phyloP scores from a whole-genome alignment of 2,888 invertebrate species.

The Colostygia pectinataria region DNA sequence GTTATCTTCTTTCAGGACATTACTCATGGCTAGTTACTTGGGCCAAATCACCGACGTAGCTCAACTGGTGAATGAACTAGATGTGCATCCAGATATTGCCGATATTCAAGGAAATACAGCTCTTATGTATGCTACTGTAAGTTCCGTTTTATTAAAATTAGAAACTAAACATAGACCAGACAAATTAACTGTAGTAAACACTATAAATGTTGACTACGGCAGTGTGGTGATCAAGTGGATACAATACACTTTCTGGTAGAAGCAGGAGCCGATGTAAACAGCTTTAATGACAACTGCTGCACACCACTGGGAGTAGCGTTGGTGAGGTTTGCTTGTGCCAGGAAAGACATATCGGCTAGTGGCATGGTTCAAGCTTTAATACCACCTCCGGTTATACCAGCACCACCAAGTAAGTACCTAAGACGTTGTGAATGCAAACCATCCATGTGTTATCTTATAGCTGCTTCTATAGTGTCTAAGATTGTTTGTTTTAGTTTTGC shows the following conservation, averaged over 20 bases:
- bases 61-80: slow-evolving; percentile 58
- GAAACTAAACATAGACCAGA: too few species aligned
- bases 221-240: slow-evolving; percentile 63
- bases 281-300: slow-evolving; percentile 79
- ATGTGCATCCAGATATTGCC: slow-evolving; percentile 73
- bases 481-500: slow-evolving; percentile 25
- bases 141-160: too few species aligned
- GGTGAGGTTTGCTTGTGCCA: slow-evolving; percentile 58
- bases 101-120: slow-evolving; percentile 81
- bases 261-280: slow-evolving; percentile 76
- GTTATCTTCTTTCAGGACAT: slow-evolving; percentile 45
- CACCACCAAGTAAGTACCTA: slow-evolving; percentile 41
- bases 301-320: slow-evolving; percentile 74
- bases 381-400: slow-evolving; percentile 42
- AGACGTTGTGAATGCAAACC: too few species aligned
- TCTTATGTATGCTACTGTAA: slow-evolving; percentile 79
- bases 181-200: too few species aligned
- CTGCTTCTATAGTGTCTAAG: neutral
- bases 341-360: slow-evolving; percentile 44
- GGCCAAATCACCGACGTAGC: slow-evolving; percentile 56
- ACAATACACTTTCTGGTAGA: slow-evolving; percentile 69
- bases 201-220: neutral
- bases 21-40: slow-evolving; percentile 66
- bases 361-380: slow-evolving; percentile 52
- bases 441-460: too few species aligned